phyloP scores from a whole-genome alignment of 2,888 invertebrate genomes.

The Tricholauxania praeusta region DNA sequence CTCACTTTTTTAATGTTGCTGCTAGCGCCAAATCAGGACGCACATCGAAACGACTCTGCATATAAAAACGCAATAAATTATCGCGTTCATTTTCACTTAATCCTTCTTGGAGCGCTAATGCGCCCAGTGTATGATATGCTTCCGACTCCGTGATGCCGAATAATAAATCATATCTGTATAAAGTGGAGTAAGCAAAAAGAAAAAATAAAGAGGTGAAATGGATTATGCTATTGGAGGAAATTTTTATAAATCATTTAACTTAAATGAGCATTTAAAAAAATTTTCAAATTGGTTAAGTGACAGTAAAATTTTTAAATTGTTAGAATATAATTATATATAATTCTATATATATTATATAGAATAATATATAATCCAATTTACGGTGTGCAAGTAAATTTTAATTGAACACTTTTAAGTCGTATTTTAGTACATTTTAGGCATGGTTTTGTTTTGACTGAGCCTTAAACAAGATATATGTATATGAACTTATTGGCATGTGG shows the following conservation, averaged over 20 bases:
- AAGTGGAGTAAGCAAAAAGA: conserved; percentile 39
- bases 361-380: too few relatives aligned
- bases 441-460: too few relatives aligned
- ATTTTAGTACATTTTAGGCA: too few relatives aligned
- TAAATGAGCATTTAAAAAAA: neutral
- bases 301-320: too few relatives aligned
- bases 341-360: too few relatives aligned
- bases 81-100: conserved; percentile 82
- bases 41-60: conserved; percentile 82
- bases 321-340: too few relatives aligned
- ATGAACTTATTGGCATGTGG: too few relatives aligned
- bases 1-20: conserved; percentile 75
- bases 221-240: neutral
- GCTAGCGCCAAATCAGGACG: conserved; percentile 77
- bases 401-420: too few relatives aligned
- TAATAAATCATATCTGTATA: conserved; percentile 82
- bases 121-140: conserved; percentile 81
- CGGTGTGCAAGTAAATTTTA: too few relatives aligned
- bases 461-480: too few relatives aligned
- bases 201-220: conserved; percentile 22
- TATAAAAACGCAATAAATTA: conserved; percentile 80
- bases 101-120: conserved; percentile 77
- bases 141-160: conserved; percentile 88
- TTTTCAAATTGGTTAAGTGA: too few relatives aligned
- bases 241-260: neutral